Base-by-base conservation (phyloP, 35 echinoderm and acorn worm species). In the Chiridota heheva region DNA sequence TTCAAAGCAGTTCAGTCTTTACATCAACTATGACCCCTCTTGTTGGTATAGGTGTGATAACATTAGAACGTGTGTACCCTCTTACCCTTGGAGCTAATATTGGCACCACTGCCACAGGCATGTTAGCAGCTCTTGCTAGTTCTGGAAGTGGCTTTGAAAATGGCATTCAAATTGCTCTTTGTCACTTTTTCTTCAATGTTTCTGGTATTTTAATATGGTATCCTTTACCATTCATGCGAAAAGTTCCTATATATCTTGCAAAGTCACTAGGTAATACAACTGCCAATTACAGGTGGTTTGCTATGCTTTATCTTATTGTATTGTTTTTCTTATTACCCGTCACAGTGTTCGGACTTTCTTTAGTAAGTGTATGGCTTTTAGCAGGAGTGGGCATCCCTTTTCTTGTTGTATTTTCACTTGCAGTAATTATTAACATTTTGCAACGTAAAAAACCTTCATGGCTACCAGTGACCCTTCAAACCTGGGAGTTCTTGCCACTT, bases 1-100 rank as follows among this genome's bases (percentile, higher is more conserved):
- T 97, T 17, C 94, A 97, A 53, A 97, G 94, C 41, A 97, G 94
- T 64, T 97, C 94, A 0, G 82, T 97, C 42, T 97, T 97, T 63
- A 97, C 94, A 20, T 97, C 94, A 1, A 86, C 94, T 2, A 77
- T 97, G 25, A 97, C 94, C 0, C 94, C 94, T 0, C 84, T 97
- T 2, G 94, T 97, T 2, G 94, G 94, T 2, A 90, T 97, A 30
- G 93, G 93, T 4, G 88, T 97, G 39, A 91, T 97, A 61, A 84
- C 82, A 12, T 38, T 93, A n/a, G 90, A 93, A 26, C 42, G 90
- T 24, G 73, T 93, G 77, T 93, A 88, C 79, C 90, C 90, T 2
- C 72, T 93, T 39, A 93, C 90, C 33, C 68, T 93, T 6, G 90
- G 90, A 15, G 80, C 90, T 1, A 93, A 93, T 46, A 88, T 93